These are phyloP conservation scores for Adoxophyes honmai DNA, from an alignment of 1,140 invertebrate species.

Conservation along the genomic window DNA sequence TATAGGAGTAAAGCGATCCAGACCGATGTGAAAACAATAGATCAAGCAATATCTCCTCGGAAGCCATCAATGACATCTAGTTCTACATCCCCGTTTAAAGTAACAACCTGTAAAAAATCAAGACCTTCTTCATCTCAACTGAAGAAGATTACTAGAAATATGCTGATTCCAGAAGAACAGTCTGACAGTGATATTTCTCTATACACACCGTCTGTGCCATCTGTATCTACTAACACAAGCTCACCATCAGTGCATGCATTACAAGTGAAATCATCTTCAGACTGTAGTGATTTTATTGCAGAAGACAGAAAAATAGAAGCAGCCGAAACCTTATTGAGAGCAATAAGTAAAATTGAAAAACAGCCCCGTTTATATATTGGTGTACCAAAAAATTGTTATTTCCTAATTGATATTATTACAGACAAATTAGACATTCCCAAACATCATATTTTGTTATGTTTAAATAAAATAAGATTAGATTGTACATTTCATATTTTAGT, in stretches of 20 bases:
- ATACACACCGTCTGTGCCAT: conserved; percentile 3
- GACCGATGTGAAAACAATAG: conserved; percentile 1
- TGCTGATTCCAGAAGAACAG: neutral
- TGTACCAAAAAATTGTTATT: conserved; percentile 8
- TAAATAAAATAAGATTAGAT: conserved; percentile 30
- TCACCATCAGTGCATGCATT: neutral
- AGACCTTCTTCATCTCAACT: neutral
- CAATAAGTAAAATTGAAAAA: conserved; percentile 1
- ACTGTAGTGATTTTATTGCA: conserved; percentile 13
- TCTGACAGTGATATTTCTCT: conserved; percentile 2
- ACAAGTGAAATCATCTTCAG: conserved; percentile 13
- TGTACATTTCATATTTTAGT: conserved; percentile 18
- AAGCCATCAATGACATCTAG: conserved; percentile 20
- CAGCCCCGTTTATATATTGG: conserved; percentile 7
- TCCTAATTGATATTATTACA: conserved; percentile 10
- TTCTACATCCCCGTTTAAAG: conserved; percentile 24
- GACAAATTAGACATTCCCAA: neutral
- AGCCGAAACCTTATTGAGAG: neutral
- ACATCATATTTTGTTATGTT: conserved; percentile 20
- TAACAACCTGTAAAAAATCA: conserved; percentile 14
- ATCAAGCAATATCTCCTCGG: conserved; percentile 19
- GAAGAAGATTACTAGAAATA: neutral
- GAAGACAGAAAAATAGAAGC: conserved; percentile 14
- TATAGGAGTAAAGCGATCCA: neutral
- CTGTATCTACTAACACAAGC: neutral